A percentile compares a stretch with the other conserved stretches of the same genome.
These are phyloP conservation scores for Eospalax fontanierii DNA, from an alignment of 2,797 vertebrate species.

Conservation along the genomic window DNA sequence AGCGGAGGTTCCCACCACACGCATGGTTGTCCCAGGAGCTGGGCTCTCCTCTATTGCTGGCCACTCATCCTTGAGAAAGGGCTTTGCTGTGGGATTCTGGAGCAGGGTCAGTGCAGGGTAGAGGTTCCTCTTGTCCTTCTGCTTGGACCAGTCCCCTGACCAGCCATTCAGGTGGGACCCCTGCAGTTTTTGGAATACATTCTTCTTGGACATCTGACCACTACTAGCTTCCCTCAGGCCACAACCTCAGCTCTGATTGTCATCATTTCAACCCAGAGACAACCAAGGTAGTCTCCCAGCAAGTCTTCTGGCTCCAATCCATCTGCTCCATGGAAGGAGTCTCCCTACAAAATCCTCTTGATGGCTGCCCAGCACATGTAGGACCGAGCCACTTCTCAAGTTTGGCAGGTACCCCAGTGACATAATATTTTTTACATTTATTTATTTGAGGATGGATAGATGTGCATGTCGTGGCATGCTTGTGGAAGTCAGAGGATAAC, in stretches of 20 bases:
- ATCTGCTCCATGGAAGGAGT: background rate
- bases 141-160: background rate
- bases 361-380: background rate
- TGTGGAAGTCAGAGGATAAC: background rate
- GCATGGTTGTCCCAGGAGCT: background rate
- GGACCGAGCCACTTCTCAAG: background rate
- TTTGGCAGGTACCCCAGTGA: background rate
- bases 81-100: background rate
- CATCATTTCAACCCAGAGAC: background rate
- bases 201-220: background rate
- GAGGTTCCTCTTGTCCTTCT: background rate
- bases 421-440: background rate
- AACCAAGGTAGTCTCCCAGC: background rate
- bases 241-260: background rate
- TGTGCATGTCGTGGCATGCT: background rate
- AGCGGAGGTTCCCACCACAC: background rate
- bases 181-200: background rate
- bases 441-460: too few relatives aligned
- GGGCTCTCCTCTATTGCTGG: background rate
- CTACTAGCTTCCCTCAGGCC: background rate
- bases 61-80: background rate
- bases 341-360: background rate
- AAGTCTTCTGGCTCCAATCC: background rate
- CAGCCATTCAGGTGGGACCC: background rate
- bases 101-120: too few relatives aligned